Evolutionary conservation across 2,113 vertebrate genomes (phyloP), one percentile per base, ranked within the genome.

Genomic region (Anolis carolinensis): DNA sequence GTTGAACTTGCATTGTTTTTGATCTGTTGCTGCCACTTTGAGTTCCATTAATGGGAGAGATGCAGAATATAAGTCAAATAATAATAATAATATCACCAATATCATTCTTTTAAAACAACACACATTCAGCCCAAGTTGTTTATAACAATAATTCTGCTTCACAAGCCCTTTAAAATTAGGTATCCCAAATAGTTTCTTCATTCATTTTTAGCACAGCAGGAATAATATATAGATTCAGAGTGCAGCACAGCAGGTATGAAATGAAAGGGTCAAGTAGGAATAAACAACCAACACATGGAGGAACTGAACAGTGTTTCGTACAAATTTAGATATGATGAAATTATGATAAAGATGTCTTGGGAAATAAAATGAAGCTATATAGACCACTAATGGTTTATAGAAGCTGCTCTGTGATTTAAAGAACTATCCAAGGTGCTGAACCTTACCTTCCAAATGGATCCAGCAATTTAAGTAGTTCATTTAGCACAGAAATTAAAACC

Each of bases 201-300:
- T 81, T 68, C 48, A 44, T 50, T n/a, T 70, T 81, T 50, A 70
- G 20, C 79, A 32, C 79, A 81, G 44, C 65, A 50, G 79, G 79
- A 50, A 65, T 70, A 70, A 68, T 50, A 73, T 59, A 59, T 72
- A 82, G 50, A 72, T 36, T 55, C 16, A 32, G 32, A 30, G 5
- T 27, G 27, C 13, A 30, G 50, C 81, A 72, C 68, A 82, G 81
- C 68, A 82, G 68, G 81, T 25, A 82, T 59, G 16, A 73, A 82
- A 59, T 73, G 68, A 34, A 73, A 59, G 30, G 13, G 68, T 71
- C n/a, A 82, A 72, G 48, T 25, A 82, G 71, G n/a, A 82, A 59
- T 72, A 72, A 82, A 82, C 68, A 36, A 30, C 10, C 70, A 59
- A 30, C 48, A 72, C 32, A 52, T 20, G 23, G 68, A 71, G 1